These are phyloP conservation scores for Lucifuga dentata DNA, from an alignment of 2,113 vertebrate species.

Conservation along the genomic window DNA sequence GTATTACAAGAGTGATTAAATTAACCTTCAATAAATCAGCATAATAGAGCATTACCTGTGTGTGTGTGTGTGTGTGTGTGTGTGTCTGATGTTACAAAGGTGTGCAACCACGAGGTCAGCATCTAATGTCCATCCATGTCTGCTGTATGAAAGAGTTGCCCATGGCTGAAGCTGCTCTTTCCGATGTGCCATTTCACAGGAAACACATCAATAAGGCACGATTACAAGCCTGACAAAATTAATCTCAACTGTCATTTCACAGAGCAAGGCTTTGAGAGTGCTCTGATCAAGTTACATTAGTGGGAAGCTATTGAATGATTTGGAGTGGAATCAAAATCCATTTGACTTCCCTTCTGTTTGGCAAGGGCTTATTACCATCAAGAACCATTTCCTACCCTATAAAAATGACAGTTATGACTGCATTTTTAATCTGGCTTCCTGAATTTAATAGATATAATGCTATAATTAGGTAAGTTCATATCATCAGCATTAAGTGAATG, in stretches of 20 bases:
- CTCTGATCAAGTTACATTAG: slow-evolving; percentile 82
- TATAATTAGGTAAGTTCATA: slow-evolving; percentile 21
- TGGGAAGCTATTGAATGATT: slow-evolving; percentile 75
- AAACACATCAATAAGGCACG: slow-evolving; percentile 82
- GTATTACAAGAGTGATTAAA: slow-evolving; percentile 78
- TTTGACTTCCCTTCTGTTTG: slow-evolving; percentile 77
- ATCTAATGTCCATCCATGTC: slow-evolving; percentile 63
- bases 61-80: slow-evolving; percentile 47
- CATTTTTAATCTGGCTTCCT: slow-evolving; percentile 40
- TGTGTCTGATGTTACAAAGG: slow-evolving; percentile 37
- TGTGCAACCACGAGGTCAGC: slow-evolving; percentile 62
- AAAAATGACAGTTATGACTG: slow-evolving; percentile 63
- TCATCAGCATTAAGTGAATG: neutral
- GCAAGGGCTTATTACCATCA: slow-evolving; percentile 62
- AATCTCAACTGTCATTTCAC: slow-evolving; percentile 80
- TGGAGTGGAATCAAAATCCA: slow-evolving; percentile 77
- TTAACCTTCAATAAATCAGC: slow-evolving; percentile 79
- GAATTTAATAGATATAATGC: slow-evolving; percentile 41
- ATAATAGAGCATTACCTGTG: slow-evolving; percentile 71
- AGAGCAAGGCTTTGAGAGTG: slow-evolving; percentile 73
- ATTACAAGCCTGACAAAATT: slow-evolving; percentile 82
- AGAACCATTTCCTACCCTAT: slow-evolving; percentile 46
- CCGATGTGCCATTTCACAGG: slow-evolving; percentile 72
- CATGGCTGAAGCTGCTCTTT: slow-evolving; percentile 73
- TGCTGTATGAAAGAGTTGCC: slow-evolving; percentile 63